Evolutionary conservation across 2,797 vertebrate genomes (phyloP), one percentile per base, ranked within the genome.

Genomic region (Telmatherina bonti): DNA sequence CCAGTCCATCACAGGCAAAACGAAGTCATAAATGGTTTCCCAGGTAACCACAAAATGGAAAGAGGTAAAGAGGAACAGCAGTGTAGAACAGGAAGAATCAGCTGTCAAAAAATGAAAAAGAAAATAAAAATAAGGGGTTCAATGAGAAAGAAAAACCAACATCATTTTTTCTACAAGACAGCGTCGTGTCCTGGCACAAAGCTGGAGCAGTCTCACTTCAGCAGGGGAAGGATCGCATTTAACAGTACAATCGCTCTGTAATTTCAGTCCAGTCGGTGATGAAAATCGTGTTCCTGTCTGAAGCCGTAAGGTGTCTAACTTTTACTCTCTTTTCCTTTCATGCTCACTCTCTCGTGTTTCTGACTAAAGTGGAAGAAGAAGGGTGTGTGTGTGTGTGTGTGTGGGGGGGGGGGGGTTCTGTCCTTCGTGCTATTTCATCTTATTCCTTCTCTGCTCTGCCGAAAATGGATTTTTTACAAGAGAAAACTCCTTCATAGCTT

Each of bases 391-490:
- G 35, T 36, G 35, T 36, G 35, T 36, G 7, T 22, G 38, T 54
- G 30, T 56, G 66, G 64, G 41, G 67, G 61, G 38, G 18, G 18
- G 41, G 41, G 18, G 18, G 3, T 75, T 84, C 83, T 81, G 67
- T 74, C 70, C 71, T 87, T 88, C 87, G 73, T 86, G 64, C 43
- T n/a, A 53, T 69, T 85, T 78, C 72, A 78, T 90, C 67, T 68
- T 33, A 75, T 88, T 85, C 75, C 41, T 74, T 76, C 69, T 56
- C 45, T 51, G 47, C 62, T 58, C 59, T 62, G 64, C 67, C 51
- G 63, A 53, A 79, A 86, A 88, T 85, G 81, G 79, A 86, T 88
- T 72, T 60, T 86, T 82, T 72, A 75, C 69, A 73, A 82, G 54
- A 77, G 51, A 71, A 83, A 71, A 62, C 77, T 77, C 60, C 63